phyloP scores from a whole-genome alignment of 2,888 invertebrate genomes.

The Halictus ligatus region DNA sequence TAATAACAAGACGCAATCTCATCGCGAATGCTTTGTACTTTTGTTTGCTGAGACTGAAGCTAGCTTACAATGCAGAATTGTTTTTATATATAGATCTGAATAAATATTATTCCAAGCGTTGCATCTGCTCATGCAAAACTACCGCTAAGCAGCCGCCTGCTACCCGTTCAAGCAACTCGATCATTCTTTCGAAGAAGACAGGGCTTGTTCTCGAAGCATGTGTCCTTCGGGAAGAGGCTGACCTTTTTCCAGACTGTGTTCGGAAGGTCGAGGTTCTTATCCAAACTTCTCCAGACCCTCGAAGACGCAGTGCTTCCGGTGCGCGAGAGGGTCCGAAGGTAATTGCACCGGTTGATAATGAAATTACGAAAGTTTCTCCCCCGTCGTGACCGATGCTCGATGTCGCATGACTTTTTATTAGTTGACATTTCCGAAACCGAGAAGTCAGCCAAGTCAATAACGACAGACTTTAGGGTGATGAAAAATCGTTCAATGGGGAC shows the following conservation, averaged over 20 bases:
- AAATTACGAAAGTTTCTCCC: slow-evolving; percentile 71
- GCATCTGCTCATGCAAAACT: not conserved
- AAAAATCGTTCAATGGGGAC: slow-evolving; percentile 69
- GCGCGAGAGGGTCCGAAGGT: slow-evolving; percentile 42
- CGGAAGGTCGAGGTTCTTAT: slow-evolving; percentile 36
- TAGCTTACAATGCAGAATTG: too few species aligned
- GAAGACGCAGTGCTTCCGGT: slow-evolving; percentile 3
- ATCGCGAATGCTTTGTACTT: not conserved
- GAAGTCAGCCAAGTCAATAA: slow-evolving; percentile 61
- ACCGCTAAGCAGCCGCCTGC: not conserved
- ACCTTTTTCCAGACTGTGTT: slow-evolving; percentile 39
- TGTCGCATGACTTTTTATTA: slow-evolving; percentile 86
- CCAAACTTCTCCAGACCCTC: slow-evolving; percentile 10
- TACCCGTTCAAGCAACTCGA: not conserved
- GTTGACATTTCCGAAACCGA: slow-evolving; percentile 85
- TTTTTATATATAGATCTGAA: too few species aligned
- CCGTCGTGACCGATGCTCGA: slow-evolving; percentile 78
- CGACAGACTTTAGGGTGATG: slow-evolving; percentile 55
- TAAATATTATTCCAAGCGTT: too few species aligned
- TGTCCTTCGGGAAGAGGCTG: slow-evolving; percentile 34
- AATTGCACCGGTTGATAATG: slow-evolving; percentile 77
- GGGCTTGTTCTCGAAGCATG: slow-evolving; percentile 1
- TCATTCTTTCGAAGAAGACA: not conserved
- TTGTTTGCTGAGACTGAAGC: not conserved
- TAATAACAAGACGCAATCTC: not conserved